A percentile compares a stretch with the other conserved stretches of the same genome.
These are phyloP conservation scores for Rhyacophila evoluta DNA, from an alignment of 2,888 invertebrate genomes.

Conservation along the genomic window DNA sequence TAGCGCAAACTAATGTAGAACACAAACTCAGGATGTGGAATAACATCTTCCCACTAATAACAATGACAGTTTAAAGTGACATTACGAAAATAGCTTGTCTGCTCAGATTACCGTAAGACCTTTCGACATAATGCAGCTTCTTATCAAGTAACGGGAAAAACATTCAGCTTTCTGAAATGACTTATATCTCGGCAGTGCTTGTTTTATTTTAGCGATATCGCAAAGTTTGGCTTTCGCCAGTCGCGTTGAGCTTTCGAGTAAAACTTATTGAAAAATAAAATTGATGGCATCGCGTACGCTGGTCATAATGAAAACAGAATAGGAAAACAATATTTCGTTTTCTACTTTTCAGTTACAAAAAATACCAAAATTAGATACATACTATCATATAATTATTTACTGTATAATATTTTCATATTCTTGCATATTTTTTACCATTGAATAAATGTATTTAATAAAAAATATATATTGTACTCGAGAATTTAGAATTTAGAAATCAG, in stretches of 20 bases:
- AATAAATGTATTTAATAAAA: too few species aligned
- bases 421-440: too few species aligned
- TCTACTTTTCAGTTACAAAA: too few species aligned
- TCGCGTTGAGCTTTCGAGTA: not conserved
- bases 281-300: not conserved
- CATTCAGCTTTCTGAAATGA: constrained; percentile 22
- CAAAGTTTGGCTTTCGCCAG: constrained; percentile 1
- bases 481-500: too few species aligned
- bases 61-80: constrained; percentile 54
- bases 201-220: not conserved
- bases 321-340: too few species aligned
- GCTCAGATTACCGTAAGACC: constrained; percentile 30
- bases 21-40: constrained; percentile 48
- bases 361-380: too few species aligned
- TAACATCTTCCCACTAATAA: constrained; percentile 53
- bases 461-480: too few species aligned
- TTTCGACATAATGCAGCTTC: constrained; percentile 40
- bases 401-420: too few species aligned
- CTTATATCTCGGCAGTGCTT: not conserved
- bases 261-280: not conserved
- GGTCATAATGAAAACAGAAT: not conserved
- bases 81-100: constrained; percentile 51
- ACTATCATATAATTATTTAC: too few species aligned
- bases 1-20: constrained; percentile 50
- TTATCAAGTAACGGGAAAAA: constrained; percentile 38